Evolutionary conservation across 1,140 invertebrate genomes (phyloP).

Genomic region (Bombus consobrinus): DNA sequence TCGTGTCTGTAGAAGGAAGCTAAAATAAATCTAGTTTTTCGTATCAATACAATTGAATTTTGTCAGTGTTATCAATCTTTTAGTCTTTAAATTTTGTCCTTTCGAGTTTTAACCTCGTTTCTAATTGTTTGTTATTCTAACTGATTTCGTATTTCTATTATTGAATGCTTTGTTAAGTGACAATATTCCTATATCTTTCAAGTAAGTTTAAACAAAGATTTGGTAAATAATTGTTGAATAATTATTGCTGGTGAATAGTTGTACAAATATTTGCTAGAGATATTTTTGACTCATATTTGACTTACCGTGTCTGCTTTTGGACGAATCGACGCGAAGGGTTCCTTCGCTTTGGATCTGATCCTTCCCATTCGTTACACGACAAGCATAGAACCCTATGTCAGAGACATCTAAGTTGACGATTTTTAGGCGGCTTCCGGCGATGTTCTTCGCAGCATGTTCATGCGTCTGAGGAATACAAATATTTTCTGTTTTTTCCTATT

Average conservation of each 20-base stretch:
- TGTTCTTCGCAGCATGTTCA: conserved; percentile 70
- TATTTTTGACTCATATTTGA: background rate
- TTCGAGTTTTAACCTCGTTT: background rate
- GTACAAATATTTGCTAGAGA: background rate
- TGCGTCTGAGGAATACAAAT: conserved; percentile 58
- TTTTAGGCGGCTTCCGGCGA: conserved; percentile 80
- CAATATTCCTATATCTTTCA: too few relatives aligned
- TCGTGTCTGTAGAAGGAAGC: background rate
- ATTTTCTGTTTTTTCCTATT: background rate
- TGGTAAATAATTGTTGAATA: too few relatives aligned
- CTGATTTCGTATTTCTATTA: too few relatives aligned
- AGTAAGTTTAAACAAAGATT: too few relatives aligned
- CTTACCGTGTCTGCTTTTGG: conserved; percentile 68
- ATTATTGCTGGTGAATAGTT: background rate
- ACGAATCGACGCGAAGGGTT: conserved; percentile 84
- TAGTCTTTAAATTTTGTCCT: too few relatives aligned
- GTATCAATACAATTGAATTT: background rate
- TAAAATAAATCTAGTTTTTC: background rate
- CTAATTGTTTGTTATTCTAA: too few relatives aligned
- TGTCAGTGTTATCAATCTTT: background rate
- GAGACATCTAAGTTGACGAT: conserved; percentile 86
- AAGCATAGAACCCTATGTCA: conserved; percentile 89
- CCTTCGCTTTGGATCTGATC: conserved; percentile 85
- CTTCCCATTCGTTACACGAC: conserved; percentile 85
- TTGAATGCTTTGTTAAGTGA: too few relatives aligned